Percentiles rank a stretch among this genome's conserved stretches.
Conservation (phyloP, 1,140 invertebrate genomes). For the Drosophila orena region DNA sequence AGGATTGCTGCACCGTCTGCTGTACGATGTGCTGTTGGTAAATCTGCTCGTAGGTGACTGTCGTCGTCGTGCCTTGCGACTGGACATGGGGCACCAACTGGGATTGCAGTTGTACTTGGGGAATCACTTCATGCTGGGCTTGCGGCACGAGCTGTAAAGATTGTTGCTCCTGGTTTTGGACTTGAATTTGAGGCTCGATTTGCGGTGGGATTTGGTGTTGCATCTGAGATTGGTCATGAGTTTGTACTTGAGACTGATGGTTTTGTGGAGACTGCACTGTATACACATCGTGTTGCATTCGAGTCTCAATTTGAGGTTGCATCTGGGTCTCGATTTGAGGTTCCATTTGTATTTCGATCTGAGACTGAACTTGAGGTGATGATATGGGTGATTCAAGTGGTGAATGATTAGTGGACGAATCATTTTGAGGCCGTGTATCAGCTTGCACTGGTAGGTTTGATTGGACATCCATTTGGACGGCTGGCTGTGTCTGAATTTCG, state of each 20-base stretch:
- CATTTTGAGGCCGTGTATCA: not conserved
- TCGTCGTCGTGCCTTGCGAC: conserved; percentile 30
- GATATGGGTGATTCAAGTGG: conserved; percentile 4
- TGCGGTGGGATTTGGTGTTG: conserved; percentile 6
- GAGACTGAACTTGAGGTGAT: not conserved
- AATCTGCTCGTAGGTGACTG: conserved; percentile 41
- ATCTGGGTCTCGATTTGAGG: not conserved
- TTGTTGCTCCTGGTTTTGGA: not conserved
- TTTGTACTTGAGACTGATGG: conserved; percentile 4
- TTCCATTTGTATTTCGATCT: conserved; percentile 4
- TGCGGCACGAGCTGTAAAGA: conserved; percentile 30
- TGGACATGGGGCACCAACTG: conserved; percentile 28
- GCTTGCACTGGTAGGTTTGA: not conserved
- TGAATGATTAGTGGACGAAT: not conserved
- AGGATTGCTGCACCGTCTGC: conserved; percentile 35
- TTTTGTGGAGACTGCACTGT: conserved; percentile 7
- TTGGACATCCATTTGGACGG: not conserved
- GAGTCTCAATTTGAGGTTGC: conserved; percentile 6
- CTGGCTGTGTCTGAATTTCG: not conserved
- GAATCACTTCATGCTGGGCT: not conserved
- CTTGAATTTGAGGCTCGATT: conserved; percentile 17
- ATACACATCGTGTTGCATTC: conserved; percentile 13
- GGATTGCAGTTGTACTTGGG: conserved; percentile 5
- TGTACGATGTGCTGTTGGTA: conserved; percentile 45
- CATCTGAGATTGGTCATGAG: conserved; percentile 2